A percentile compares a stretch with the other conserved stretches of the same genome.
These are phyloP conservation scores for Drosophila aldrichi DNA, from an alignment of 2,888 invertebrate species.

Conservation along the genomic window DNA sequence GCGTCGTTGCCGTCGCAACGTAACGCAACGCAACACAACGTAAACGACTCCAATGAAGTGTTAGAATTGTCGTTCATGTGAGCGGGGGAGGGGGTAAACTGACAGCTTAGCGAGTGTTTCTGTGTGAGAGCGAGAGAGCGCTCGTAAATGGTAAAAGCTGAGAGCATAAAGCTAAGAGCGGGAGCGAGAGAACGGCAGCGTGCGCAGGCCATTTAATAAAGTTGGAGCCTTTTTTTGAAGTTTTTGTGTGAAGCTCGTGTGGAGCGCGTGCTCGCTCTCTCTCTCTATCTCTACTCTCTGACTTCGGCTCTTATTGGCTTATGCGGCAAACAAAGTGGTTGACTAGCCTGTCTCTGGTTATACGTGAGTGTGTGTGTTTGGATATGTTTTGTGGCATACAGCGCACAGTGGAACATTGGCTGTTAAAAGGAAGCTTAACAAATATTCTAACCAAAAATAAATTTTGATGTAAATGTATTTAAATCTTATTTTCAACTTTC, in stretches of 20 bases:
- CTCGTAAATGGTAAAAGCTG: constrained; percentile 5
- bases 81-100: constrained; percentile 17
- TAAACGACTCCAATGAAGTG: constrained; percentile 75
- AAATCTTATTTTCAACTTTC: too few relatives aligned
- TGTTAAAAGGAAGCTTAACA: background rate
- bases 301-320: constrained; percentile 67
- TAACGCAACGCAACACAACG: constrained; percentile 47
- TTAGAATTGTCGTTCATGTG: constrained; percentile 63
- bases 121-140: constrained; percentile 1
- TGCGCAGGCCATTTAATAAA: constrained; percentile 54
- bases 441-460: background rate
- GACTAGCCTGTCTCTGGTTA: constrained; percentile 43
- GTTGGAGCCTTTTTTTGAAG: constrained; percentile 63
- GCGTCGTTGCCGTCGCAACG: constrained; percentile 62
- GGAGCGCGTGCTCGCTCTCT: constrained; percentile 49
- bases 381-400: constrained; percentile 65
- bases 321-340: constrained; percentile 77
- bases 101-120: constrained; percentile 38
- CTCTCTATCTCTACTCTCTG: constrained; percentile 22
- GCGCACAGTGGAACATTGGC: constrained; percentile 56
- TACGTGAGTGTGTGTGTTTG: constrained; percentile 51
- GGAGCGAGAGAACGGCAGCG: constrained; percentile 30
- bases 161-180: constrained; percentile 20
- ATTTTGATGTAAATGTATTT: background rate
- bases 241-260: constrained; percentile 38